phyloP scores from a whole-genome alignment of 2,797 vertebrate genomes.

The Spatula clypeata region DNA sequence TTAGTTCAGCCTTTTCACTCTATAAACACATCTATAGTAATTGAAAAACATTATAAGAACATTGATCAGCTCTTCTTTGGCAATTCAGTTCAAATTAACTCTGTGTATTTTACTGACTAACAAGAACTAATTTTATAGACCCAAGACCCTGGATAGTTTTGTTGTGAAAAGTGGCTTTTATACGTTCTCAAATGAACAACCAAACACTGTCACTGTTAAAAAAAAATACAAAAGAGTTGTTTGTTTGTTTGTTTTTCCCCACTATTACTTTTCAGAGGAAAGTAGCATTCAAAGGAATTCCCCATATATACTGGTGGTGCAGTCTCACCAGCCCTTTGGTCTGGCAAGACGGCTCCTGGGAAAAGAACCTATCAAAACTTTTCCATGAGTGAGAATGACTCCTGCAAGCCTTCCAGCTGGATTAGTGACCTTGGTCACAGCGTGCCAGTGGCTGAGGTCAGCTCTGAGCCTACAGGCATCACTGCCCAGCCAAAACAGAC shows the following conservation, averaged over 20 bases:
- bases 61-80: neutral
- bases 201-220: neutral
- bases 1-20: neutral
- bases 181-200: neutral
- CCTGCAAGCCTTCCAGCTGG: slow-evolving; percentile 24
- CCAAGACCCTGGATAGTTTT: neutral
- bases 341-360: neutral
- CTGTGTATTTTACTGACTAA: neutral
- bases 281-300: neutral
- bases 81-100: neutral
- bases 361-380: slow-evolving; percentile 4
- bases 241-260: neutral
- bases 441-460: neutral
- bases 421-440: neutral
- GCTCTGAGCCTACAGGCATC: slow-evolving; percentile 11
- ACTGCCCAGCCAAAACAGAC: slow-evolving; percentile 50
- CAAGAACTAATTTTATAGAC: neutral
- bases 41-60: neutral
- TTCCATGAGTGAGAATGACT: neutral
- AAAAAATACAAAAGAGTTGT: neutral
- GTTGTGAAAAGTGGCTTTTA: neutral
- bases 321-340: neutral
- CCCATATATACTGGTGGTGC: neutral
- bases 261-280: neutral
- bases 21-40: neutral